Base-by-base conservation (phyloP, 2,113 vertebrate species). In the Mesitornis unicolor region DNA sequence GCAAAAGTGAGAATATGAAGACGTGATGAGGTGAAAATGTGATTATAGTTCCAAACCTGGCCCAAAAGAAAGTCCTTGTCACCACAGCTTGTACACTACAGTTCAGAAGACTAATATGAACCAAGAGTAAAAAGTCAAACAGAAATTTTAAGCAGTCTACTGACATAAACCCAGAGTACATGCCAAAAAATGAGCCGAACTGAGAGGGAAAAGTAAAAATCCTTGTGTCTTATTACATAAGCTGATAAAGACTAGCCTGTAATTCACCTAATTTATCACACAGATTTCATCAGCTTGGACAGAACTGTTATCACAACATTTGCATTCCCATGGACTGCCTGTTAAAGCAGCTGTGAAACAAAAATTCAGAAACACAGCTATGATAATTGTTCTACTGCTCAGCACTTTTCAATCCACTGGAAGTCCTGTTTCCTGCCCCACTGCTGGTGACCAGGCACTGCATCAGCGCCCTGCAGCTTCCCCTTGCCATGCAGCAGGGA, bases 1-100 rank as follows among this genome's bases (percentile, higher is more conserved):
- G 69, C 45, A 78, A 86, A 93, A 95, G 70, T 65, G 88, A 90
- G 74, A 93, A 82, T 95, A 95, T 84, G 91, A 97, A 95, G 78
- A 87, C 38, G 0, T 81, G 87, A 82, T 88, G 84, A 95, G 76
- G 71, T 67, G 82, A 95, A 97, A 96, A 96, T 79, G 61, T 76
- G 91, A 95, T 96, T 97, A 95, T 56, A 84, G 51, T 69, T 96
- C 78, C 51, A 95, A 92, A 93, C 36, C 15, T 2, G 42, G 47
- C 73, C 60, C 74, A 81, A 83, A 90, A 97, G 78, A 91, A 87
- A 77, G 68, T 71, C 33, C 25, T 29, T 22, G 25, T 86, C 54
- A 93, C 67, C 59, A 69, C 31, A 65, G 28, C 24, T 84, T 48
- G 48, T 45, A 82, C 11, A 14, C 7, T 42, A 36, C 63, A 82